phyloP scores from a whole-genome alignment of 2,888 invertebrate genomes.

The Mesorhabditis spiculigera region DNA sequence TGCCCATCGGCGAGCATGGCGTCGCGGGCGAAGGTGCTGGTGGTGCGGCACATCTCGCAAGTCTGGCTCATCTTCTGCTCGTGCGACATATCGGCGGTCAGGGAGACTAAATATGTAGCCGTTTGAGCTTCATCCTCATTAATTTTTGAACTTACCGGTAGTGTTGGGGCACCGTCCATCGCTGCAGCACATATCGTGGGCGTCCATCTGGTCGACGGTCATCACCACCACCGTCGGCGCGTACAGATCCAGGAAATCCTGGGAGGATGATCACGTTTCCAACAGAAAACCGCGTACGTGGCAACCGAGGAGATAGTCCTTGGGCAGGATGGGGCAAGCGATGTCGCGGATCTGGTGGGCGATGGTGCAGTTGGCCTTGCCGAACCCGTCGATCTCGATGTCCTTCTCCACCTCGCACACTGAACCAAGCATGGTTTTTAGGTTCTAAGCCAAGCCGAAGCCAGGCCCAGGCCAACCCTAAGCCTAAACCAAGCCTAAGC shows the following conservation, averaged over 20 bases:
- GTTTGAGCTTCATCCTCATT: neutral
- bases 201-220: slow-evolving; percentile 39
- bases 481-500: too few species aligned
- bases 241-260: slow-evolving; percentile 46
- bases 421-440: neutral
- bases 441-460: too few species aligned
- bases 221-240: slow-evolving; percentile 46
- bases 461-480: too few species aligned
- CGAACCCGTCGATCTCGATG: neutral
- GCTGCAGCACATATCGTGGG: slow-evolving; percentile 29
- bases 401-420: neutral
- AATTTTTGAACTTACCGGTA: slow-evolving; percentile 18
- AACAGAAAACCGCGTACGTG: neutral
- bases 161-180: slow-evolving; percentile 28
- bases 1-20: neutral
- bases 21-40: neutral
- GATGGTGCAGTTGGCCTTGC: neutral
- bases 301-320: neutral
- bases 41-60: neutral
- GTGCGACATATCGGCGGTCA: neutral
- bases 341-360: neutral
- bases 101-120: neutral
- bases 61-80: neutral
- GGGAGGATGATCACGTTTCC: slow-evolving; percentile 24
- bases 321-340: neutral